Evolutionary conservation across 2,797 vertebrate genomes (phyloP), one percentile per base, ranked within the genome.

Genomic region (Lagocephalus sceleratus): DNA sequence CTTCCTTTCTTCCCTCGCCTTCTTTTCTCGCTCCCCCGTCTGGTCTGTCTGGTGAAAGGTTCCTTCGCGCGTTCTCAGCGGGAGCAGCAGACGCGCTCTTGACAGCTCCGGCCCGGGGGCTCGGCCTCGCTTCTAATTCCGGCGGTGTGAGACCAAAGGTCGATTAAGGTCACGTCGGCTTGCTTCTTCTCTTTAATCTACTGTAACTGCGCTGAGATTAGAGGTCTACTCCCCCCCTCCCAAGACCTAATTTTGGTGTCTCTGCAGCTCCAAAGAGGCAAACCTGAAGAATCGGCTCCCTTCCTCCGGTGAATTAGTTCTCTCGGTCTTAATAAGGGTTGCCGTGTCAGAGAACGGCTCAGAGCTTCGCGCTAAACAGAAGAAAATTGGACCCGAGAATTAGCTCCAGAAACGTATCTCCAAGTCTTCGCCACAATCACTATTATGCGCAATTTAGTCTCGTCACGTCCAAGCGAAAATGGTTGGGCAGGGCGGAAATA

Each of bases 261-360:
- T 85, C 69, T 73, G 60, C 71, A 81, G 81, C 84, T 78, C 44
- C 47, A 51, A 67, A 35, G 16, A 17, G 16, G 44, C 20, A 57
- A 54, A 66, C 73, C 71, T 62, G 63, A 81, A 73, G 79, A 82
- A 86, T 85, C 76, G 78, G 76, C 79, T 76, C 82, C 62, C 42
- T 47, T 78, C 66, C 82, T 82, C 63, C 51, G 81, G 81, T 85
- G 83, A 85, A 84, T 86, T 76, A 76, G 75, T 83, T 85, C 80
- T 68, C 82, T 84, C 82, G 78, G 84, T 87, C 84, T 85, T 89
- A 89, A 89, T 86, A 82, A 87, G 85, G 76, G 86, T 84, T 72
- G 76, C 68, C 68, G 42, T 84, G 84, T 87, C 82, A 80, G 68
- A 78, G 66, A 83, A 59, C 59, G 69, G 66, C 77, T 84, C 78